Evolutionary conservation across 2,113 vertebrate genomes (phyloP), one percentile per base, ranked within the genome.

Genomic region (Tyto alba): DNA sequence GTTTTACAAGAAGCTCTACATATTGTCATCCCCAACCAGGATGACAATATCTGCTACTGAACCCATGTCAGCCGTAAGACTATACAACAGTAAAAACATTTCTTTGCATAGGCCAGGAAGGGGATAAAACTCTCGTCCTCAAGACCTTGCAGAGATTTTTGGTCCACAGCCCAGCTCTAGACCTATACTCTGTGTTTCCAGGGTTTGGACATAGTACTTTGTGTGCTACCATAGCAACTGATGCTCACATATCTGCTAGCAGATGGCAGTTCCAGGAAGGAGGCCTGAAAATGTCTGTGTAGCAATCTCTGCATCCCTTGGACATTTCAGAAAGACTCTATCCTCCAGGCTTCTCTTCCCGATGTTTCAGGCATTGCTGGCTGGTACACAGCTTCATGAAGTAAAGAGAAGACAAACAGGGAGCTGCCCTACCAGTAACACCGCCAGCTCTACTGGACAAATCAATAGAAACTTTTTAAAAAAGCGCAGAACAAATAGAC

Each of bases 211-310:
- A 88, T 41, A 84, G 94, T 85, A 93, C 92, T 97, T 94, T 74
- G 62, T 89, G 85, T 75, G 94, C 94, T 96, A 53, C 94, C 96
- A 96, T 96, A 95, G 96, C 95, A 97, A 95, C 95, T 92, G 94
- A 89, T 85, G 90, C 63, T 96, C 85, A 95, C 91, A 96, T 95
- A 74, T 96, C 96, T 96, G 86, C 84, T 95, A 95, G 92, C 96
- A 97, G 96, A 96, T 96, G 95, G 96, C 50, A 82, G n/a, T 63
- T 96, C 71, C 84, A 94, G 86, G 84, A 95, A 96, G 86, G 45
- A 96, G 94, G 67, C 84, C 91, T 91, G 91, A 91, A 95, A 96
- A 94, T 41, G 59, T 88, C 87, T 93, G 40, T 55, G 67, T 48
- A 95, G 63, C 27, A 91, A 55, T 92, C 69, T 62, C 68, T 41